Percentiles rank a stretch among this genome's conserved stretches.
phyloP scores from a whole-genome alignment of 2,113 vertebrate species.

The Thamnophis sirtalis region DNA sequence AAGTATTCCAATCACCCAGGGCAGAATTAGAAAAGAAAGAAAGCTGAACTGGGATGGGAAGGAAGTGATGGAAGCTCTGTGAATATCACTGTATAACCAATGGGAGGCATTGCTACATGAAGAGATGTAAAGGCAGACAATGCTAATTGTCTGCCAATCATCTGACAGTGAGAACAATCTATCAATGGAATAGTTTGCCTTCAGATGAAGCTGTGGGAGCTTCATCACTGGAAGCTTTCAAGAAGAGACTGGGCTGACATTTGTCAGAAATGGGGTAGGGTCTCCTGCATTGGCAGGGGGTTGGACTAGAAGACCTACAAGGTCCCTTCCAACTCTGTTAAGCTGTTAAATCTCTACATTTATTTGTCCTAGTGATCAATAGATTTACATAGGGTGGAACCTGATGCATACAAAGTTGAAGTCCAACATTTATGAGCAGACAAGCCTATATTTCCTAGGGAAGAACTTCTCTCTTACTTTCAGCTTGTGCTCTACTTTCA shows the following conservation, averaged over 20 bases:
- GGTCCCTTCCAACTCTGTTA: no score
- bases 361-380: background rate
- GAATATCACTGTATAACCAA: background rate
- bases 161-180: no score
- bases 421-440: background rate
- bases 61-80: background rate
- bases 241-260: no score
- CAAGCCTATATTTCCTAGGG: background rate
- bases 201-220: no score
- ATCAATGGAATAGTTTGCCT: no score
- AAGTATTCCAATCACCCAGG: background rate
- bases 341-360: background rate
- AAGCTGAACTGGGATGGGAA: background rate
- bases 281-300: no score
- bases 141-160: background rate
- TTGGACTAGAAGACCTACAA: no score
- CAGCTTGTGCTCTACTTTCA: background rate
- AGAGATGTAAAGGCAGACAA: background rate
- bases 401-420: background rate
- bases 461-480: background rate
- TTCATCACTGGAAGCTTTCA: no score
- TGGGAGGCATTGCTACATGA: background rate
- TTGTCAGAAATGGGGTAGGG: no score
- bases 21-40: background rate
- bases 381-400: background rate